These are phyloP conservation scores for Trichonephila inaurata DNA, from an alignment of 1,140 invertebrate species.

Conservation along the genomic window DNA sequence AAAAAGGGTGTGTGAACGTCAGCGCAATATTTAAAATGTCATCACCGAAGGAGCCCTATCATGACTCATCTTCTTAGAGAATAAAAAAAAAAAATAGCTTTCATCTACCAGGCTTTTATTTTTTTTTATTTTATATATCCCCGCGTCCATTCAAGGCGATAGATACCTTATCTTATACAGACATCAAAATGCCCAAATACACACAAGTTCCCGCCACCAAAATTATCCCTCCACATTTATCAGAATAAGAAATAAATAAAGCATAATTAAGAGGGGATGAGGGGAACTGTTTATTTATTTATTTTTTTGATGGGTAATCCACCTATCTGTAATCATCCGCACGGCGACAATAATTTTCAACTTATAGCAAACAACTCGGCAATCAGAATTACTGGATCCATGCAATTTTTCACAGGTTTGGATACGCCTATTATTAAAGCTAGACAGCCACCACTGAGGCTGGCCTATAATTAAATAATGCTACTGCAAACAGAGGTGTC, in stretches of 20 bases:
- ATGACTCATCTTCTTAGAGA: not conserved
- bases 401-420: not conserved
- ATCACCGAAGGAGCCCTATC: not conserved
- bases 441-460: conserved; percentile 1
- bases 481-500: conserved; percentile 30
- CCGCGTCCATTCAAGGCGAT: not conserved
- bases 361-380: conserved; percentile 37
- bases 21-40: not conserved
- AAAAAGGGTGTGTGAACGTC: not conserved
- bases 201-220: conserved; percentile 20
- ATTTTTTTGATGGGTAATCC: not conserved
- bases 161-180: conserved; percentile 40
- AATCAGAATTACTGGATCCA: not conserved
- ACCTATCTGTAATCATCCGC: conserved; percentile 39
- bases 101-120: not conserved
- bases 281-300: not conserved
- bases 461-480: conserved; percentile 27
- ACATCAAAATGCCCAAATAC: conserved; percentile 38
- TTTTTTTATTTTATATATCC: not conserved
- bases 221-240: conserved; percentile 45
- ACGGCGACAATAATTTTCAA: conserved; percentile 55
- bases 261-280: not conserved
- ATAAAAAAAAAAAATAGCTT: not conserved
- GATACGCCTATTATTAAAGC: conserved; percentile 11
- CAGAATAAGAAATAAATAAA: conserved; percentile 41